A percentile compares a stretch with the other conserved stretches of the same genome.
Evolutionary conservation across 2,113 vertebrate genomes (phyloP).

Genomic region (Bucco capensis): DNA sequence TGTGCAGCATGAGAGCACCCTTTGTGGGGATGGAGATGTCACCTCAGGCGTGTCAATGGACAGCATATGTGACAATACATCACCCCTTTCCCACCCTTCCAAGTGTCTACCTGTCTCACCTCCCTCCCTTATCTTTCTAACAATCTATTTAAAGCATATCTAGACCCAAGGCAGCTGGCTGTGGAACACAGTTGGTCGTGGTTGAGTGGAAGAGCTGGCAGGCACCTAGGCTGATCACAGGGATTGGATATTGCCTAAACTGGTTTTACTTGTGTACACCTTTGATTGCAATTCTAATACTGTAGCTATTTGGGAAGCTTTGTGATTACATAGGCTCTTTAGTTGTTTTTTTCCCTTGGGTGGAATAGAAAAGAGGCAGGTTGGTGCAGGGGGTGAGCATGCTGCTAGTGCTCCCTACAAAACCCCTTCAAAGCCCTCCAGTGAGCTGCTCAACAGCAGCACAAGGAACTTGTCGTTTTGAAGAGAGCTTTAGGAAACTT

Average conservation of each 20-base stretch:
- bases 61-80: not conserved
- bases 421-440: conserved; percentile 28
- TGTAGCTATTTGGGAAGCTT: conserved; percentile 3
- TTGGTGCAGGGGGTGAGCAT: not conserved
- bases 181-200: not conserved
- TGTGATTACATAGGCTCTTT: conserved; percentile 32
- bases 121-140: not conserved
- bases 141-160: not conserved
- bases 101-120: not conserved
- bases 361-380: not conserved
- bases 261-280: conserved; percentile 61
- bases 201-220: not conserved
- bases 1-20: rapidly evolving
- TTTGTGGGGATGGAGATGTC: rapidly evolving
- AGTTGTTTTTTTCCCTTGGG: not conserved
- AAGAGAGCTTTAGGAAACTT: conserved; percentile 57
- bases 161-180: not conserved
- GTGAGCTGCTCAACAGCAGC: not conserved
- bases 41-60: rapidly evolving
- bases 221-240: not conserved
- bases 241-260: conserved; percentile 66
- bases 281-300: conserved; percentile 52
- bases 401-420: not conserved
- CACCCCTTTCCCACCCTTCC: not conserved
- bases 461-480: not conserved